phyloP scores from a whole-genome alignment of 2,113 vertebrate genomes.

The Tupaia chinensis region DNA sequence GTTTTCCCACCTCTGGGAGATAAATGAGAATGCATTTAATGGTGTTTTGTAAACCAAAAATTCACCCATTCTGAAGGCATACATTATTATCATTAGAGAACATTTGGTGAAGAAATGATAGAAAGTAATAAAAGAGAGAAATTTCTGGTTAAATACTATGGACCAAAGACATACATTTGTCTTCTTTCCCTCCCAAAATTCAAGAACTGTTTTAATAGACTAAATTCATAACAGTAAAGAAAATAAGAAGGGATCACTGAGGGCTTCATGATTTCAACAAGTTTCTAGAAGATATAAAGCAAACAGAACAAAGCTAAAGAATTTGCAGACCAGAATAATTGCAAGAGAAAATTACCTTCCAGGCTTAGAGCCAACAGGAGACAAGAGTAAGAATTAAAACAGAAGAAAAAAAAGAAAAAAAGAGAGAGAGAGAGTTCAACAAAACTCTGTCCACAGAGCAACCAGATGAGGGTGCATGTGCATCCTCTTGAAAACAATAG shows the following conservation, averaged over 20 bases:
- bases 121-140: not conserved
- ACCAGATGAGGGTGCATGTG: not conserved
- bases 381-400: not conserved
- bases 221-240: not conserved
- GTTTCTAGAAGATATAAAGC: not conserved
- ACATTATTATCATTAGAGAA: constrained; percentile 36
- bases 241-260: not conserved
- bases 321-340: not conserved
- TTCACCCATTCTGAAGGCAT: not conserved
- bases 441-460: not conserved
- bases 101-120: not conserved
- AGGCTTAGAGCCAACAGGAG: not conserved
- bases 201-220: not conserved
- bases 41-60: not conserved
- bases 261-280: constrained; percentile 15
- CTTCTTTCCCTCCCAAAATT: not conserved
- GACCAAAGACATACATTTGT: not conserved
- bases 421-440: not conserved
- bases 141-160: not conserved
- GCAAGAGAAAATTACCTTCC: not conserved
- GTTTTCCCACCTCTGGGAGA: not conserved
- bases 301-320: constrained; percentile 17
- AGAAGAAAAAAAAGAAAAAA: not conserved
- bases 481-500: not conserved
- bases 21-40: not conserved